Conservation (phyloP, 1,140 invertebrate genomes). For the Pogonomyrmex californicus region DNA sequence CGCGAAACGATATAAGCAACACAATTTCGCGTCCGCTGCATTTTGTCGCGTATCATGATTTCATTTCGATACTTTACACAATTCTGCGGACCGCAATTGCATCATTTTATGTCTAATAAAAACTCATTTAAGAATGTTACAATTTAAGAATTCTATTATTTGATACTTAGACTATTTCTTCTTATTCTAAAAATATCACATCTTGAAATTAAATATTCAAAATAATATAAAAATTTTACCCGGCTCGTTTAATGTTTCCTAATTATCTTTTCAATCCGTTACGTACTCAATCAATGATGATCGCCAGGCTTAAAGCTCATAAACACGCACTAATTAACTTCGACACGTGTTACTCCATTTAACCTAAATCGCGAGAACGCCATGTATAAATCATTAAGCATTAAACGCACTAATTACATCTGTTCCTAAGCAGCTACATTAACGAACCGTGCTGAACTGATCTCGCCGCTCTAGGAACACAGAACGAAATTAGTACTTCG, state of each 20-base stretch:
- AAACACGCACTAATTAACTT: conserved; percentile 46
- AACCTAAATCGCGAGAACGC: conserved; percentile 78
- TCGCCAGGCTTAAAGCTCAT: conserved; percentile 40
- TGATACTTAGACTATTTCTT: not conserved
- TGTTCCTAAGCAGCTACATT: conserved; percentile 80
- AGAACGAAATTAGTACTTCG: conserved; percentile 63
- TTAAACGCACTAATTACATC: conserved; percentile 83
- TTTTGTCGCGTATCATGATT: conserved; percentile 55
- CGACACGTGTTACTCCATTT: conserved; percentile 78
- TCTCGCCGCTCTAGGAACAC: conserved; percentile 59
- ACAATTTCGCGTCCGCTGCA: conserved; percentile 41
- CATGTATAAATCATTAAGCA: conserved; percentile 83
- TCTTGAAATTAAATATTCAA: too few species aligned
- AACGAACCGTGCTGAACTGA: conserved; percentile 67
- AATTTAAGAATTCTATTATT: not conserved
- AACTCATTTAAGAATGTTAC: not conserved
- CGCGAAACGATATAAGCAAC: conserved; percentile 51
- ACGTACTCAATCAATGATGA: not conserved
- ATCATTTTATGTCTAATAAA: not conserved
- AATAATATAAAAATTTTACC: too few species aligned
- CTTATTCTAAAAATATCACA: not conserved
- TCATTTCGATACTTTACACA: conserved; percentile 36
- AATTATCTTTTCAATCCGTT: conserved; percentile 2
- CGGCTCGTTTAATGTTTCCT: not conserved
- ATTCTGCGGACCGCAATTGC: not conserved